These are phyloP conservation scores for Alcedo quadribrachys DNA, from an alignment of 2,797 vertebrate genomes.

Conservation along the genomic window DNA sequence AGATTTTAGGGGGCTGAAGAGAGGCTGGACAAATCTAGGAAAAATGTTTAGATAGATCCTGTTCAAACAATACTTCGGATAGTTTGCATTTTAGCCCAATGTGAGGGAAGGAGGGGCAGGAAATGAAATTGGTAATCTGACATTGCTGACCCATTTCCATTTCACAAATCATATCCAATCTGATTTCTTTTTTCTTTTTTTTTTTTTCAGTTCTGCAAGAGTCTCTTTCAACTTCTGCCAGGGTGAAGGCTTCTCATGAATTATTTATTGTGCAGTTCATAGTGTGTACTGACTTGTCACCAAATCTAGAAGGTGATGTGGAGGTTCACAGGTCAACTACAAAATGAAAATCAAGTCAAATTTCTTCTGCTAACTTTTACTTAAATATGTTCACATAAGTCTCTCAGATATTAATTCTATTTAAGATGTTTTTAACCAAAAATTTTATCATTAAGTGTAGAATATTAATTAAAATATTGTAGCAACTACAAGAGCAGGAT, in stretches of 20 bases:
- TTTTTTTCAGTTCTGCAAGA: neutral
- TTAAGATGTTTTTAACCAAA: neutral
- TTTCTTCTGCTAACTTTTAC: neutral
- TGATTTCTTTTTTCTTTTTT: neutral
- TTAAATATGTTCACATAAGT: neutral
- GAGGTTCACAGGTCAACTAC: neutral
- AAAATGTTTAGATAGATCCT: neutral
- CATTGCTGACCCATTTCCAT: neutral
- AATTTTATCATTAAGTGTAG: neutral
- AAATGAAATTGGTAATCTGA: neutral
- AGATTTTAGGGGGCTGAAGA: neutral
- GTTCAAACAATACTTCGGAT: neutral
- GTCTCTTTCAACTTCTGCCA: slow-evolving; percentile 29
- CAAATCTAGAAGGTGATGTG: neutral
- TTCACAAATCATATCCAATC: slow-evolving; percentile 9
- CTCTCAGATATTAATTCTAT: neutral
- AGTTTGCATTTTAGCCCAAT: neutral
- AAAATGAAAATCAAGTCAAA: neutral
- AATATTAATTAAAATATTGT: neutral
- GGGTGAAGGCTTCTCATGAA: slow-evolving; percentile 39
- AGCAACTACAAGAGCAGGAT: neutral
- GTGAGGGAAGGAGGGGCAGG: neutral
- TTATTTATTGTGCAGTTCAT: slow-evolving; percentile 27
- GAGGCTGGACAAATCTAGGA: neutral
- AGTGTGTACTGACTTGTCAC: neutral